Evolutionary conservation across 2,113 vertebrate species (phyloP).

Genomic region (Rhinichthys klamathensis): DNA sequence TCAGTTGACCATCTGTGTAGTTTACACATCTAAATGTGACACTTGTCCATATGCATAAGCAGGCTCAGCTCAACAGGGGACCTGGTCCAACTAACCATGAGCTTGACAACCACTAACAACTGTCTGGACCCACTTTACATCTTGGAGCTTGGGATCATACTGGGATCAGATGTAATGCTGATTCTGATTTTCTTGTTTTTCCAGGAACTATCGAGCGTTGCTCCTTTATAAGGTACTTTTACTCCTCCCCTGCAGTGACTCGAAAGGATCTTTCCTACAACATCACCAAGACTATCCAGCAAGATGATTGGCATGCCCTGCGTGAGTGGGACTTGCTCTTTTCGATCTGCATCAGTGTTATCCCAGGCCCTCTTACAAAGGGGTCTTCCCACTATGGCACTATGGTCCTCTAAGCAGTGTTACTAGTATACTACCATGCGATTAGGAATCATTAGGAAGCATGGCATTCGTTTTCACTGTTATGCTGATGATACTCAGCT

Average conservation of each 20-base stretch:
- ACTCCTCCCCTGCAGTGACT: slow-evolving; percentile 82
- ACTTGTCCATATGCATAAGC: not conserved
- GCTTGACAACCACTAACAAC: not conserved
- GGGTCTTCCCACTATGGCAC: not conserved
- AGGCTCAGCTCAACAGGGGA: not conserved
- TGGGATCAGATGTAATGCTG: not conserved
- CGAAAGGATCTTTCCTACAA: slow-evolving; percentile 86
- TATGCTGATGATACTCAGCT: no score
- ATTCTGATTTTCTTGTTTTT: not conserved
- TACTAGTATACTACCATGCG: no score
- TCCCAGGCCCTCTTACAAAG: not conserved
- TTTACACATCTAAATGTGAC: slow-evolving; percentile 28
- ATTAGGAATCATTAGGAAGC: no score
- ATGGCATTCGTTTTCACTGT: no score
- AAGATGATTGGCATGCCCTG: slow-evolving; percentile 88
- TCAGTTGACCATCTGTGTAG: slow-evolving; percentile 26
- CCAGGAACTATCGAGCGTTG: slow-evolving; percentile 72
- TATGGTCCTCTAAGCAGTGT: not conserved
- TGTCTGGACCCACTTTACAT: not conserved
- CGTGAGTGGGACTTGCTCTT: slow-evolving; percentile 76
- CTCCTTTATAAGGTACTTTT: slow-evolving; percentile 87
- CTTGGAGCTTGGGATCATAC: not conserved
- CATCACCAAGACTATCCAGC: slow-evolving; percentile 89
- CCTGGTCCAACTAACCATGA: not conserved
- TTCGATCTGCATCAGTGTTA: not conserved